Evolutionary conservation across 2,797 vertebrate genomes (phyloP).

Genomic region (Petrocephalus schoutedeni): DNA sequence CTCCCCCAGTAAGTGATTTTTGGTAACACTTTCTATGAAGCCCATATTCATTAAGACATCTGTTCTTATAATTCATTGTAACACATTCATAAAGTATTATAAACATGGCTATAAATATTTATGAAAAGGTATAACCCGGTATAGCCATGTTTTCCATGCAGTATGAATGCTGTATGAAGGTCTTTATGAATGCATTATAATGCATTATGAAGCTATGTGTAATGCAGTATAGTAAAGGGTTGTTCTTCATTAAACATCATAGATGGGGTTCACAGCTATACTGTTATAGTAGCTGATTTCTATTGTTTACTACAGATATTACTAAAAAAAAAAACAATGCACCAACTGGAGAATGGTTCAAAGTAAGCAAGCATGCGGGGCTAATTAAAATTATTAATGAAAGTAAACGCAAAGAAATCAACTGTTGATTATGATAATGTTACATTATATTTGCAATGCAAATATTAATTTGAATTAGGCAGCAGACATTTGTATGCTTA

Average conservation of each 20-base stretch:
- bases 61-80: too few species aligned
- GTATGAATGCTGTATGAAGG: too few species aligned
- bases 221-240: neutral
- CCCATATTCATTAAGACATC: too few species aligned
- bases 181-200: too few species aligned
- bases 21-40: too few species aligned
- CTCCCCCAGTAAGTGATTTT: slow-evolving; percentile 45
- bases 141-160: too few species aligned
- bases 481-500: neutral
- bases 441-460: neutral
- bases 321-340: neutral
- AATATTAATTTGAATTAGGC: neutral
- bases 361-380: neutral
- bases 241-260: slow-evolving; percentile 40
- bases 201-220: too few species aligned
- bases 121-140: too few species aligned
- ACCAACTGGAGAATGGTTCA: neutral
- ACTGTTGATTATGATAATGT: slow-evolving; percentile 1
- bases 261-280: slow-evolving; percentile 43
- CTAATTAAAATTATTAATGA: neutral
- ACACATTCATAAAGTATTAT: too few species aligned
- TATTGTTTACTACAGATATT: slow-evolving; percentile 44
- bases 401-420: slow-evolving; percentile 8
- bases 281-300: slow-evolving; percentile 6
- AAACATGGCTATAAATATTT: too few species aligned